These are phyloP conservation scores for Lemur catta DNA, from an alignment of 2,797 vertebrate species.

Conservation along the genomic window DNA sequence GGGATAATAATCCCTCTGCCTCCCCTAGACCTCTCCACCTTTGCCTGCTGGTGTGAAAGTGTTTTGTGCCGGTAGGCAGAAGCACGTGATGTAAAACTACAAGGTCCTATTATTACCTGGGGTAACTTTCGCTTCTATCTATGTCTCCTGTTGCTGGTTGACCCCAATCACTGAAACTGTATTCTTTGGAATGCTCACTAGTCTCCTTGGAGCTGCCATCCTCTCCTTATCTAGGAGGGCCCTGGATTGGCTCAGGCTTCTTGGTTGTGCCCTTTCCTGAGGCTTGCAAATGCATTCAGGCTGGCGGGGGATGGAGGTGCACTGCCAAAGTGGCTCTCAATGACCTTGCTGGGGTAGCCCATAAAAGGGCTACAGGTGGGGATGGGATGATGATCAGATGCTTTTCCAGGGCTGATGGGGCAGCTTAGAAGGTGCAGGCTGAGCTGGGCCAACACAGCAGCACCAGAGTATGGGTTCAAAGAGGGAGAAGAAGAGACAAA, in stretches of 20 bases:
- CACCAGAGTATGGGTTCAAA: neutral
- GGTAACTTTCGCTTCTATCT: conserved; percentile 59
- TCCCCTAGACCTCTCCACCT: conserved; percentile 65
- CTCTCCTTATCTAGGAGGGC: conserved; percentile 45
- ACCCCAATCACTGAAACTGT: conserved; percentile 69
- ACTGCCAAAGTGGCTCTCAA: neutral
- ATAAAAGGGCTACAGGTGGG: neutral
- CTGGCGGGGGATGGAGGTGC: neutral
- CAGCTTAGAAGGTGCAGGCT: neutral
- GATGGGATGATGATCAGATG: neutral
- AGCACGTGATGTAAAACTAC: conserved; percentile 58
- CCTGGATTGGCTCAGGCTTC: neutral
- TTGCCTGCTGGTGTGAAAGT: conserved; percentile 65
- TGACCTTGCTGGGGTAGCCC: neutral
- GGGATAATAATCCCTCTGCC: conserved; percentile 65
- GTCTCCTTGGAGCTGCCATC: neutral
- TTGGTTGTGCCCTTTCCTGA: conserved; percentile 31
- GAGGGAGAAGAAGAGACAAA: neutral
- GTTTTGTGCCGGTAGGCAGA: conserved; percentile 50
- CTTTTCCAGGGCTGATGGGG: neutral
- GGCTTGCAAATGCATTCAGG: neutral
- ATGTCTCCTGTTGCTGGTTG: conserved; percentile 66
- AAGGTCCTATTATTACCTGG: conserved; percentile 64
- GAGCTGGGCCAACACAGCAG: neutral
- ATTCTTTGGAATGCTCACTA: conserved; percentile 65